These are phyloP conservation scores for Rhopilema esculentum DNA, from an alignment of 30 jellyfish, hydroid and myxozoan species.

Conservation along the genomic window DNA sequence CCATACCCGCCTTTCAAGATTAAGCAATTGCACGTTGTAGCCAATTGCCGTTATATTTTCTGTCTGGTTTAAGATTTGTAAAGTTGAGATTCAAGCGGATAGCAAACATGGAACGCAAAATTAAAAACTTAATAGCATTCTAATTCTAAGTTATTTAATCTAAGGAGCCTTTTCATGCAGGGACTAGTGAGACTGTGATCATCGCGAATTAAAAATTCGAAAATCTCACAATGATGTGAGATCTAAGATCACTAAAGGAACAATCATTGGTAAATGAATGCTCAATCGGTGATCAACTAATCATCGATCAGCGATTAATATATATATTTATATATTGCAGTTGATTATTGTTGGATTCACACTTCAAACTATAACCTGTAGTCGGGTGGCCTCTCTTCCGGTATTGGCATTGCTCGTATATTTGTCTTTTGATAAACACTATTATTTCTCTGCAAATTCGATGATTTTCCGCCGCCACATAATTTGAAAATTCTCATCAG, in stretches of 20 bases:
- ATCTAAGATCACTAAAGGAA: background rate
- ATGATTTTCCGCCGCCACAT: conserved; percentile 85
- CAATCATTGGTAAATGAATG: background rate
- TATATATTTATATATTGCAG: background rate
- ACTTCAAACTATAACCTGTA: conserved; percentile 8
- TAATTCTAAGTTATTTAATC: no score
- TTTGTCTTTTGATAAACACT: conserved; percentile 51
- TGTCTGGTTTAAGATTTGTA: no score
- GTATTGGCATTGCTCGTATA: conserved; percentile 63
- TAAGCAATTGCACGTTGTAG: no score
- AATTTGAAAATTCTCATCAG: conserved; percentile 70
- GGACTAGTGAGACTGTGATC: no score
- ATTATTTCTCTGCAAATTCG: conserved; percentile 50
- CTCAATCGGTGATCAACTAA: background rate
- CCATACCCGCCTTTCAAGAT: no score
- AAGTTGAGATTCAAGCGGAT: no score
- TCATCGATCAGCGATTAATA: background rate
- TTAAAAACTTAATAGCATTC: no score
- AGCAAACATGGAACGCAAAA: no score
- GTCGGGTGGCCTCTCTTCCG: conserved; percentile 68
- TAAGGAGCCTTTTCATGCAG: no score
- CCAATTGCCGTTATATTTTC: no score
- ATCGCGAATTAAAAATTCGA: no score
- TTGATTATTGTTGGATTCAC: background rate
- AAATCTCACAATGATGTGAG: no score